Percentiles rank a stretch among this genome's conserved stretches.
These are phyloP conservation scores for Halocaridina rubra DNA, from an alignment of 2,888 invertebrate genomes.

Conservation along the genomic window DNA sequence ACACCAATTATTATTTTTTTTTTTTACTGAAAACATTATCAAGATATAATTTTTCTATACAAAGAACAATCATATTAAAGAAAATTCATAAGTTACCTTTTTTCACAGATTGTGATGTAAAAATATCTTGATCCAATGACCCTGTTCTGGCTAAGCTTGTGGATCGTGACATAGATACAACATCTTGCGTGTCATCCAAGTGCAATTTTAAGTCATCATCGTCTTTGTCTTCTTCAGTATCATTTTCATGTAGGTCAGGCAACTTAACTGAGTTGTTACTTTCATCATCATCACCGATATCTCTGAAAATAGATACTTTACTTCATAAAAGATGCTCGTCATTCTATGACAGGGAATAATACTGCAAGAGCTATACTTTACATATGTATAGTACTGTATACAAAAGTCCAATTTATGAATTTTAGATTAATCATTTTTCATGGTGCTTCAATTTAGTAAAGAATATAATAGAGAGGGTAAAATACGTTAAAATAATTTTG, in stretches of 20 bases:
- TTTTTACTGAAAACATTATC: too few species aligned
- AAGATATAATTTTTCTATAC: too few species aligned
- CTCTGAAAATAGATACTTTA: not conserved
- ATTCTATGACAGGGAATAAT: not conserved
- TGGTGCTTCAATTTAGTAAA: too few species aligned
- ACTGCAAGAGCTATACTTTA: not conserved
- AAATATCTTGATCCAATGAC: not conserved
- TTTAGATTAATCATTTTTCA: too few species aligned
- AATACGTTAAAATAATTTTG: too few species aligned
- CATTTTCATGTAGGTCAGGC: constrained; percentile 63
- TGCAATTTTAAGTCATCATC: constrained; percentile 10
- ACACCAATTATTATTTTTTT: too few species aligned
- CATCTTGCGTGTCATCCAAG: constrained; percentile 36
- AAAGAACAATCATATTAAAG: not conserved
- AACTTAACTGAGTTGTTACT: constrained; percentile 55
- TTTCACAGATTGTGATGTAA: not conserved
- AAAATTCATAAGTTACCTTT: not conserved
- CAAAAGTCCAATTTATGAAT: not conserved
- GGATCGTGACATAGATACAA: not conserved
- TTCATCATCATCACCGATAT: constrained; percentile 61
- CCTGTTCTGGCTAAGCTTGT: not conserved
- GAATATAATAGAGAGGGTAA: too few species aligned
- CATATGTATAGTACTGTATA: not conserved
- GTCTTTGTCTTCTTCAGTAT: constrained; percentile 43
- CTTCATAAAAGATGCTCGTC: not conserved